These are phyloP conservation scores for Helarctos malayanus DNA, from an alignment of 2,797 vertebrate species.

Conservation along the genomic window DNA sequence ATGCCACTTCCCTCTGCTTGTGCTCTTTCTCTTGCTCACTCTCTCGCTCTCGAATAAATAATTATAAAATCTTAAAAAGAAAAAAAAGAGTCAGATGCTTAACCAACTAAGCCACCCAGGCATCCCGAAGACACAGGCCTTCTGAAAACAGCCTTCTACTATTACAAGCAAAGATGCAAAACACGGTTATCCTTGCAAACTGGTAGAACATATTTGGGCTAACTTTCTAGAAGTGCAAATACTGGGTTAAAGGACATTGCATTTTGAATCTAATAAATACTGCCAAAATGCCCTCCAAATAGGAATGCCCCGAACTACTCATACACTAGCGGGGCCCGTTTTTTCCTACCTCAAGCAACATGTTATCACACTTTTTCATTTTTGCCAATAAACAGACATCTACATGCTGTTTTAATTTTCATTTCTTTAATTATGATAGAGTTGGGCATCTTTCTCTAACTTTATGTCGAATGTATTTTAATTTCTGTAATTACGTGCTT, in stretches of 20 bases:
- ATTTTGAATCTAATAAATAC: conserved; percentile 11
- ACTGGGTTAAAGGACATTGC: background rate
- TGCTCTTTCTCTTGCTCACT: no score
- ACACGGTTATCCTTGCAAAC: background rate
- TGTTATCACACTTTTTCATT: background rate
- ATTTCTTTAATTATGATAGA: conserved; percentile 39
- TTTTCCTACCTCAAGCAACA: background rate
- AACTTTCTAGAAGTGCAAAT: background rate
- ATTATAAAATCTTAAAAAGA: no score
- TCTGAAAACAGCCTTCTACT: background rate
- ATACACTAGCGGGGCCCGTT: background rate
- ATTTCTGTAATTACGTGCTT: conserved; percentile 23
- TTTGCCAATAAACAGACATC: conserved; percentile 29
- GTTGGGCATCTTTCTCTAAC: background rate
- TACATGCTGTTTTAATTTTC: conserved; percentile 13
- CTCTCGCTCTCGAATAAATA: no score
- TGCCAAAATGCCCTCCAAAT: background rate
- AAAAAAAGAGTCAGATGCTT: background rate
- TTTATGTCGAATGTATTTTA: conserved; percentile 50
- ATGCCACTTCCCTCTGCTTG: no score
- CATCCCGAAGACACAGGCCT: background rate
- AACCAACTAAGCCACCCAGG: background rate
- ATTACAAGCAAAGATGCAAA: background rate
- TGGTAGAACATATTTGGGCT: background rate
- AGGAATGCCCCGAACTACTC: background rate